Evolutionary conservation across 2,888 invertebrate species (phyloP).

Genomic region (Silvanus unidentatus): DNA sequence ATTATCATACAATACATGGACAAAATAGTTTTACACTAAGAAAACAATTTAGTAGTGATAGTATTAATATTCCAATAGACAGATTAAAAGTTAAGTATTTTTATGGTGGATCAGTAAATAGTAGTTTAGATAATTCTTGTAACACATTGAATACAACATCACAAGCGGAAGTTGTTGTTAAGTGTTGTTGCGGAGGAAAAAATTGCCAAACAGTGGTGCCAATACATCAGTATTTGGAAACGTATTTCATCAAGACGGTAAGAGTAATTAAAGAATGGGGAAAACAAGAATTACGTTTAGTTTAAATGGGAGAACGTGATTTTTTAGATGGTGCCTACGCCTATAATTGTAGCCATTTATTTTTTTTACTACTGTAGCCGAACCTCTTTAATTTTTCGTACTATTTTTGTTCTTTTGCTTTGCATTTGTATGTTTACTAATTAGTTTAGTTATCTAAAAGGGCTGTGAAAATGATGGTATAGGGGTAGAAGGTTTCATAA

Average conservation of each 20-base stretch:
- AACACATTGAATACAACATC: conserved; percentile 3
- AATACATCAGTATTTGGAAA: conserved; percentile 44
- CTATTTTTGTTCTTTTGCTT: background rate
- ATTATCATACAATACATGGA: conserved; percentile 46
- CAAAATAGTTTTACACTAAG: conserved; percentile 12
- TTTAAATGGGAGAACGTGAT: background rate
- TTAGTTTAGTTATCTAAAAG: background rate
- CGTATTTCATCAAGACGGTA: conserved; percentile 43
- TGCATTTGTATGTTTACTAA: conserved; percentile 2
- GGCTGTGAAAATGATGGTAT: no score
- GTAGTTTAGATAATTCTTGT: conserved; percentile 6
- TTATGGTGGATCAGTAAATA: no score
- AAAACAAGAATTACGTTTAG: background rate
- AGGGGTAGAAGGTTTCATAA: no score
- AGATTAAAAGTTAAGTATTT: no score
- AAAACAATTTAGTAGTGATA: no score
- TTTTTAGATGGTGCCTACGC: conserved; percentile 11
- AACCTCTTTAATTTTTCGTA: background rate
- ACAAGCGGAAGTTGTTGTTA: conserved; percentile 20
- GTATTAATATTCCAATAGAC: no score
- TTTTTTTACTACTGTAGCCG: no score
- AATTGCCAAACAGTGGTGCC: conserved; percentile 39
- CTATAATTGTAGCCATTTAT: no score
- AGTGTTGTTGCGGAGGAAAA: conserved; percentile 36
- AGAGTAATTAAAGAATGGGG: conserved; percentile 23